phyloP scores from a whole-genome alignment of 2,888 invertebrate species.

The Drosophila setosimentum region DNA sequence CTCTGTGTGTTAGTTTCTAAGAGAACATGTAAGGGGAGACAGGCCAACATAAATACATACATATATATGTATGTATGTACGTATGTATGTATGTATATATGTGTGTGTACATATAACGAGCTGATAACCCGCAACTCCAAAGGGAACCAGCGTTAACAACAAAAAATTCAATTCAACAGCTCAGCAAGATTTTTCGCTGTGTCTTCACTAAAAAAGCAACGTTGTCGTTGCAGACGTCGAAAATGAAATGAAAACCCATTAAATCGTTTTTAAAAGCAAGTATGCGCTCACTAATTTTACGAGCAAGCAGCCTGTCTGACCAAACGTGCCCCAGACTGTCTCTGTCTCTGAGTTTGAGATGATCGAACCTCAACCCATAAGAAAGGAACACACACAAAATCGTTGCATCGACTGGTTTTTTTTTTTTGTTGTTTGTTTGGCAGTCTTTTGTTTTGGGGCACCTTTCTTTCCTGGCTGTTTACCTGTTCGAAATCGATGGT shows the following conservation, averaged over 20 bases:
- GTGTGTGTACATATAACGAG: conserved; percentile 41
- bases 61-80: conserved; percentile 1
- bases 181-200: conserved; percentile 69
- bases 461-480: conserved; percentile 72
- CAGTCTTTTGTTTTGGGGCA: conserved; percentile 37
- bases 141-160: conserved; percentile 39
- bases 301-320: conserved; percentile 48
- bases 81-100: conserved; percentile 15
- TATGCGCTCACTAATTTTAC: conserved; percentile 59
- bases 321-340: conserved; percentile 32
- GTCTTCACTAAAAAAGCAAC: conserved; percentile 23
- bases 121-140: conserved; percentile 72
- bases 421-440: background rate
- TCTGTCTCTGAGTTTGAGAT: conserved; percentile 24
- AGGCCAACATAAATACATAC: conserved; percentile 33
- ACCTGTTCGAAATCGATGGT: conserved; percentile 99
- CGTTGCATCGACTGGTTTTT: conserved; percentile 60
- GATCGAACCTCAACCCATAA: conserved; percentile 49
- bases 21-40: conserved; percentile 66
- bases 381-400: conserved; percentile 36
- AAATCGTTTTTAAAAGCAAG: conserved; percentile 59
- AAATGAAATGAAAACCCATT: conserved; percentile 75
- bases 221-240: conserved; percentile 38
- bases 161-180: conserved; percentile 37
- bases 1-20: conserved; percentile 64